Base-by-base conservation (phyloP, 2,797 vertebrate species). In the Bradypodion ventrale region DNA sequence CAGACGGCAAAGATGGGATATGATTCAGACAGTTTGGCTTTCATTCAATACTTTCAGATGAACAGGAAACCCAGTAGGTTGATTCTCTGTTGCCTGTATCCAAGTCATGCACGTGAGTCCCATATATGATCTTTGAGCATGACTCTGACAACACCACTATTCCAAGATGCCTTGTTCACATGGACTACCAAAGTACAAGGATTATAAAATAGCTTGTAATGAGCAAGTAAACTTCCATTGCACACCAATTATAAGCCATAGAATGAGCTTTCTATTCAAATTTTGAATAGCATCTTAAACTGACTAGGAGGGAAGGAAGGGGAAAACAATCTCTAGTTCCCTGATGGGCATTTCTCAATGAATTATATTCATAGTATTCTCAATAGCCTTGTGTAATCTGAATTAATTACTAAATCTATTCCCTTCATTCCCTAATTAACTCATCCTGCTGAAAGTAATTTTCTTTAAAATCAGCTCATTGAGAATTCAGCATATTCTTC, bases 351-450 rank as follows among this genome's bases (percentile, higher is more conserved):
- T 92, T 92, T 91, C 83, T 94, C 88, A 89, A 87, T 91, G 92
- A 94, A 86, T 89, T 94, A 92, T 90, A 83, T 88, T 32, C 84
- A 82, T 16, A 83, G 35, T 88, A 92, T 91, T 93, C 91, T 94
- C 92, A 90, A 91, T 90, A 91, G 93, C 88, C 92, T 93, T 92
- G 81, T 88, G 91, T 91, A 94, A 92, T 91, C 88, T 94, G 92
- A 93, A 92, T 92, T 94, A 94, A 94, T 94, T 93, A 92, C 90
- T 86, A 90, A 92, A 91, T 92, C 90, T 94, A 89, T 91, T 87
- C 89, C 87, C 87, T 88, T 90, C 90, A 89, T 93, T 94, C 93
- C 93, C 93, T 94, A 94, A 93, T 93, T 94, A 94, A 93, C 92
- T 93, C 88, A 91, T 94, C 92, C 89, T 80, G 88, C 85, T 75